These are phyloP conservation scores for Caerostris darwini DNA, from an alignment of 1,140 invertebrate genomes.

Conservation along the genomic window DNA sequence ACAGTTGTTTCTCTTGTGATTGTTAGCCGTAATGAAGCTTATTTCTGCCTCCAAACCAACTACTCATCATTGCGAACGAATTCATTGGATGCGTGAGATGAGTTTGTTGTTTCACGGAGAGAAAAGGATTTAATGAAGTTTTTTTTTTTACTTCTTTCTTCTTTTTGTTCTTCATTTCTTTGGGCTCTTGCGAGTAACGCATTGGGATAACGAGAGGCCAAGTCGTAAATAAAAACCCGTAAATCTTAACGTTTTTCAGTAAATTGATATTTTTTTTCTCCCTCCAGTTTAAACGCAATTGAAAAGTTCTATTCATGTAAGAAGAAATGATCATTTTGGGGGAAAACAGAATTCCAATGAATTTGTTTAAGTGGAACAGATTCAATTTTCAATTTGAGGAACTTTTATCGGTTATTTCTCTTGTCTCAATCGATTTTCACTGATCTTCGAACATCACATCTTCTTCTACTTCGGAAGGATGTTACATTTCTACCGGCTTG, in stretches of 20 bases:
- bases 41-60: neutral
- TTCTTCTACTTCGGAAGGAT: too few species aligned
- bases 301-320: too few species aligned
- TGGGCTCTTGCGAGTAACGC: too few species aligned
- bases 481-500: too few species aligned
- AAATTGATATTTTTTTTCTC: constrained; percentile 13
- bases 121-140: neutral
- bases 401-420: too few species aligned
- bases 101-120: neutral
- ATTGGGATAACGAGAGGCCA: neutral
- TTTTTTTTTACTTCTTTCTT: neutral
- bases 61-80: neutral
- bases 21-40: neutral
- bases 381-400: too few species aligned
- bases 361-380: too few species aligned
- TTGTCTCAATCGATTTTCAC: too few species aligned
- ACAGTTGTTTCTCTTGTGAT: constrained; percentile 23
- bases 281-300: neutral
- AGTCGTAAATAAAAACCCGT: neutral
- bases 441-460: too few species aligned
- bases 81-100: neutral
- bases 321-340: too few species aligned
- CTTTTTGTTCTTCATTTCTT: too few species aligned
- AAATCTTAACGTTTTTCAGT: neutral
- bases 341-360: too few species aligned